Base-by-base conservation (phyloP, 2,888 invertebrate species). In the Scrobipalpa atriplicella region DNA sequence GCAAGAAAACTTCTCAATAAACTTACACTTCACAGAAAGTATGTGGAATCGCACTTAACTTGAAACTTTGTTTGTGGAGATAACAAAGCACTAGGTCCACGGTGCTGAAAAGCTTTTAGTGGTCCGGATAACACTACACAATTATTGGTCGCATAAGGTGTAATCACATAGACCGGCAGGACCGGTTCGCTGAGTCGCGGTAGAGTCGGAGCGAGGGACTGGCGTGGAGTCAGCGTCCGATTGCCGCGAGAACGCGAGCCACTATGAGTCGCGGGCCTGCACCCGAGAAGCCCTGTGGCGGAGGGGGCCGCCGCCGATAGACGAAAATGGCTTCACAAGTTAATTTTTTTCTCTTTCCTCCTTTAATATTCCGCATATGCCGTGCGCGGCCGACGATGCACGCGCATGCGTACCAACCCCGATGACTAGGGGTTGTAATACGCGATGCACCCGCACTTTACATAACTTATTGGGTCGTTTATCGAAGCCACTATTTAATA, bases 271-370 rank as follows among this genome's bases (percentile, higher is more conserved):
- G 51, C n/a, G n/a, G n/a, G n/a, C 16, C 52, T 61, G 67, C 64
- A 83, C 77, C 81, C 72, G 80, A 81, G 86, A 86, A 87, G 82
- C 85, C 87, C 85, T 77, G 85, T 83, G 76, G 83, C 85, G 86
- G 85, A 86, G 88, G 90, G 86, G 88, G 90, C 87, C 90, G 84
- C 82, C 75, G 78, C 85, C 85, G 88, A 89, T 89, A 89, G 89
- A 92, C 92, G 91, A 91, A 92, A 92, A 92, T 92, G 92, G 92
- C 92, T 92, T 92, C 92, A 92, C 92, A 90, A 92, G 90, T 92
- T 87, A 91, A 91, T 91, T 92, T 92, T 91, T 92, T 92, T 92
- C 92, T 92, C 92, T 92, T 92, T 92, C 92, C 89, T 92, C 86
- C 92, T 92, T 90, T 92, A 92, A 92, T 92, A 91, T 90, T 90